Evolutionary conservation across 2,888 invertebrate species (phyloP).

Genomic region (Drosophila imparisetae): DNA sequence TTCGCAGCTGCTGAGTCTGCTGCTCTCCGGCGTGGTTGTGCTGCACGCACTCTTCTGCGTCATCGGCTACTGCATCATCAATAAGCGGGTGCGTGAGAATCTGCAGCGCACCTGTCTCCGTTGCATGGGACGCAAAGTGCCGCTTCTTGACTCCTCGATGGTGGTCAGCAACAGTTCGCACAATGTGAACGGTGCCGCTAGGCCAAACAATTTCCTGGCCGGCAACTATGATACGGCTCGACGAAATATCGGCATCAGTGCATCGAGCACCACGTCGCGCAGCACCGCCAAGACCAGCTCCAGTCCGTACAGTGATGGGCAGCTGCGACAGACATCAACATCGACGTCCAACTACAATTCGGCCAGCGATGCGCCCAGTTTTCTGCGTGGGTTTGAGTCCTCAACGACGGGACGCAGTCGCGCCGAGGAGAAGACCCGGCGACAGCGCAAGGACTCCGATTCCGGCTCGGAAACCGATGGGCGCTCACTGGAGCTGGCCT

Average conservation of each 20-base stretch:
- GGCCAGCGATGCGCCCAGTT: conserved; percentile 91
- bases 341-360: conserved; percentile 95
- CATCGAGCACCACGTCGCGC: conserved; percentile 96
- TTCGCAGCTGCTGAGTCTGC: conserved; percentile 89
- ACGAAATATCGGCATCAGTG: conserved; percentile 95
- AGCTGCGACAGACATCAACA: conserved; percentile 92
- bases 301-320: conserved; percentile 95
- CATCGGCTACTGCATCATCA: conserved; percentile 94
- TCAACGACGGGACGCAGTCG: conserved; percentile 74
- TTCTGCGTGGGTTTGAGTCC: conserved; percentile 86
- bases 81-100: conserved; percentile 92
- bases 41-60: conserved; percentile 93
- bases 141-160: conserved; percentile 90
- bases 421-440: conserved; percentile 81
- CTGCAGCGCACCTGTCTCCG: conserved; percentile 86
- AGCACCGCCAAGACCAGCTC: conserved; percentile 98
- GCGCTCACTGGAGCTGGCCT: conserved; percentile 94
- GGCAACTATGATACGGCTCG: conserved; percentile 86
- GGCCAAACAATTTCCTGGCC: conserved; percentile 82
- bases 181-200: conserved; percentile 87
- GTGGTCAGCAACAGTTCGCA: conserved; percentile 91
- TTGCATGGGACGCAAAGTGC: conserved; percentile 93
- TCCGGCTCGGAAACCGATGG: conserved; percentile 93
- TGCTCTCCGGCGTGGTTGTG: conserved; percentile 91
- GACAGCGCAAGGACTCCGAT: conserved; percentile 88